These are phyloP conservation scores for Coranthus polyacanthus DNA, from an alignment of 2,797 vertebrate species.

Conservation along the genomic window DNA sequence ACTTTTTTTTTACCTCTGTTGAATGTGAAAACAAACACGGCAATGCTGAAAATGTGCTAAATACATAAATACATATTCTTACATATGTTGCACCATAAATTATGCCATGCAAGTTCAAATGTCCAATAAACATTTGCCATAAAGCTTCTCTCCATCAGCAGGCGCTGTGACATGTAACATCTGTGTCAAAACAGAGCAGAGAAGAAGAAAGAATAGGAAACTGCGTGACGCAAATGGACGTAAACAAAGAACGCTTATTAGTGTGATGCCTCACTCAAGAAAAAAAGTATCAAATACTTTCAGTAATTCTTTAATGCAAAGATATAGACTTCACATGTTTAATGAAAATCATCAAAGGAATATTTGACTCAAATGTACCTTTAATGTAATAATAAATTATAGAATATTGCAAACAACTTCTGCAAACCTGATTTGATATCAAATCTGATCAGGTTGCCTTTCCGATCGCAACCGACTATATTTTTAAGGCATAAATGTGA, in stretches of 20 bases:
- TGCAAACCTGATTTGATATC: too few relatives aligned
- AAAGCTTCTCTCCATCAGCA: neutral
- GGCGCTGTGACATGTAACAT: neutral
- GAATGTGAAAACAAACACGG: constrained; percentile 36
- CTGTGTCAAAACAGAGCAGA: neutral
- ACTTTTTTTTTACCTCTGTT: constrained; percentile 30
- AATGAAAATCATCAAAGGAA: too few relatives aligned
- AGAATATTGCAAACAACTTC: too few relatives aligned
- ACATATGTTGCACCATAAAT: neutral
- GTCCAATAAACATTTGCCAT: constrained; percentile 10
- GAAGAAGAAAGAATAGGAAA: constrained; percentile 66
- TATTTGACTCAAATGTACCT: too few relatives aligned
- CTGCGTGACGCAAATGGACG: neutral
- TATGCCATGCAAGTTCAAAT: neutral
- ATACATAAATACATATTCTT: too few relatives aligned
- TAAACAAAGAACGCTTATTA: constrained; percentile 21
- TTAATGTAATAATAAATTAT: too few relatives aligned
- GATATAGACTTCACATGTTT: too few relatives aligned
- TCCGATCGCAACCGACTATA: too few relatives aligned
- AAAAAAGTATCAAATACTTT: neutral
- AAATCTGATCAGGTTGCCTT: too few relatives aligned
- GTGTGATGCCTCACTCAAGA: neutral
- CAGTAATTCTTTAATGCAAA: neutral
- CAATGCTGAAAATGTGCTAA: constrained; percentile 24
- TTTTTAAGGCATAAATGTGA: too few relatives aligned